phyloP scores from a whole-genome alignment of 2,113 vertebrate genomes.

The Nycticebus coucang region DNA sequence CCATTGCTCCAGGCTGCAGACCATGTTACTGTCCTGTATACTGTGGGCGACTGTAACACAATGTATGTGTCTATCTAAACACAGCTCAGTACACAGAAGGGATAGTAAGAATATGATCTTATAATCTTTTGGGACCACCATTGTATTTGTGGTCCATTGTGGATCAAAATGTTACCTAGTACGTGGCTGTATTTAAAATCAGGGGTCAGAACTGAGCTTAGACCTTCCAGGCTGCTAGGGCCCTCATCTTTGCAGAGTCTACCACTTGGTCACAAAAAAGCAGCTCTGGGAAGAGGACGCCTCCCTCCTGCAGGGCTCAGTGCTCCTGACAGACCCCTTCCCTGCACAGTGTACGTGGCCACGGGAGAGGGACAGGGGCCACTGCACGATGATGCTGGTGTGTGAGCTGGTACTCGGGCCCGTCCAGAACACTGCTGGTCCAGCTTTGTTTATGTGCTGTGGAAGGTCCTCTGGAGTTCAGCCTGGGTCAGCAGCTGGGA shows the following conservation, averaged over 20 bases:
- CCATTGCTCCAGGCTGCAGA: neutral
- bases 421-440: neutral
- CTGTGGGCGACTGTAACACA: neutral
- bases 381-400: rapidly evolving
- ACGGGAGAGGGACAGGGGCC: neutral
- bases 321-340: neutral
- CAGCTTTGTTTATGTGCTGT: neutral
- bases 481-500: neutral
- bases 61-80: neutral
- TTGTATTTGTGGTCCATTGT: neutral
- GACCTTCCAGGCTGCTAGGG: neutral
- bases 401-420: neutral
- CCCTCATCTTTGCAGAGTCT: neutral
- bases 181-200: neutral
- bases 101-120: neutral
- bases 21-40: neutral
- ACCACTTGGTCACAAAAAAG: neutral
- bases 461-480: neutral
- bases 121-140: neutral
- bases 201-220: neutral
- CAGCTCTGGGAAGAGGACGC: neutral
- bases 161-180: neutral
- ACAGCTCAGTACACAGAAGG: neutral
- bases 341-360: neutral
- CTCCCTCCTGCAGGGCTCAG: neutral